Conservation (phyloP, 2,113 vertebrate species). For the Peromyscus californicus region DNA sequence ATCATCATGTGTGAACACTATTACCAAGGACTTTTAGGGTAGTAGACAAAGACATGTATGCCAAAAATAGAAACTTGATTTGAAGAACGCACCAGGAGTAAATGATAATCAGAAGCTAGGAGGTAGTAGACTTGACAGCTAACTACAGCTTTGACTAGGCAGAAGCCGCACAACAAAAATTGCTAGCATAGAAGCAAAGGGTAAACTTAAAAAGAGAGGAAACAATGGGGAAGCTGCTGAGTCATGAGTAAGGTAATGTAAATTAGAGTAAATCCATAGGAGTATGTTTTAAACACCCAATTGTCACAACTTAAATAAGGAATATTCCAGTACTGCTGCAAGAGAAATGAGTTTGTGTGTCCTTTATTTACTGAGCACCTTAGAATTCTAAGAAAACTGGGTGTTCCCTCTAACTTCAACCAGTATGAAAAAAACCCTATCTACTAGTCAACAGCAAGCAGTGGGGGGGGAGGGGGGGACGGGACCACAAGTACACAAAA, state of each 20-base stretch:
- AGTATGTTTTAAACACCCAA: not conserved
- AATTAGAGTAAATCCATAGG: conserved; percentile 33
- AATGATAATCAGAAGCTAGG: not conserved
- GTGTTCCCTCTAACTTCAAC: not conserved
- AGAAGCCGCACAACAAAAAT: not conserved
- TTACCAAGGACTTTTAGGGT: not conserved
- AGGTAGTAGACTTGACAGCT: not conserved
- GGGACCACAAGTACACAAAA: not conserved
- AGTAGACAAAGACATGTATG: not conserved
- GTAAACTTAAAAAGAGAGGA: not conserved
- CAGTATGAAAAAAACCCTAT: not conserved
- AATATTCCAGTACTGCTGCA: not conserved
- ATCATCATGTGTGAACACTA: not conserved
- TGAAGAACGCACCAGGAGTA: not conserved
- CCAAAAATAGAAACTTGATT: not conserved
- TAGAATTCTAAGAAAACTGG: not conserved
- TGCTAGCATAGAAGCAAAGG: not conserved
- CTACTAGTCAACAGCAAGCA: not conserved
- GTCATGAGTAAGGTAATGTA: not conserved
- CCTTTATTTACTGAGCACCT: not conserved
- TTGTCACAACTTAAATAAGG: conserved; percentile 3
- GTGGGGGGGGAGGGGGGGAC: not conserved
- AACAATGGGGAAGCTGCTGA: not conserved
- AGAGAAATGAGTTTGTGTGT: not conserved
- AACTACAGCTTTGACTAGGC: not conserved